Evolutionary conservation across 2,797 vertebrate species (phyloP), one percentile per base, ranked within the genome.

Genomic region (Channallabes apus): DNA sequence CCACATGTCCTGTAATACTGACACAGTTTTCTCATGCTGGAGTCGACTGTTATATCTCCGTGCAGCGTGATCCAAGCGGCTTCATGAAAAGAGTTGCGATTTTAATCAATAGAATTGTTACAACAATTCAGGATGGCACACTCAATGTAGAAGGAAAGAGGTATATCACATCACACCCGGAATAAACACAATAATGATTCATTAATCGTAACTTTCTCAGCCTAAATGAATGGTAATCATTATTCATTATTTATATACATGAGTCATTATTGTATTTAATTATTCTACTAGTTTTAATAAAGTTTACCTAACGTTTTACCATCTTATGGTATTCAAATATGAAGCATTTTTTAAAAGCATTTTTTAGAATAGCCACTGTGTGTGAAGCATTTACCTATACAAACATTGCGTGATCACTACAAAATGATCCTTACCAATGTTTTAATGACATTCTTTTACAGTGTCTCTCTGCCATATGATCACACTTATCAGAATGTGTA

Each of bases 401-500:
- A 41, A 41, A 4, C 29, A 27, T 67, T 84, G 41, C 54, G 32
- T 75, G 61, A 80, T 51, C 22, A 80, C 20, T 80, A 79, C 32
- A 5, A 62, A 62, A 12, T 17, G 32, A 62, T 41, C 22, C 14
- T 64, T 46, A 80, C 14, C 41, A 64, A 80, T 14, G 38, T 71
- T 6, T 41, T 24, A n/a, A 17, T 65, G 12, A 22, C 27, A 77
- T n/a, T 62, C 15, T 61, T 86, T 85, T 80, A 17, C 90, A 97
- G 96, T 0, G 84, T 96, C 56, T 89, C 91, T 4, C 91, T 96
- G 78, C 96, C 96, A 0, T 96, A 94, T 17, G 93, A 95, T 80
- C 95, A 96, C 90, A 96, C 95, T 12, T 92, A 96, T 88, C 92
- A 96, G 88, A 93, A 93, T 20, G 92, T 97, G 62, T 95, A 94